Conservation (phyloP, 92 coral and sea anemone genomes). For the Zoanthus sansibaricus region DNA sequence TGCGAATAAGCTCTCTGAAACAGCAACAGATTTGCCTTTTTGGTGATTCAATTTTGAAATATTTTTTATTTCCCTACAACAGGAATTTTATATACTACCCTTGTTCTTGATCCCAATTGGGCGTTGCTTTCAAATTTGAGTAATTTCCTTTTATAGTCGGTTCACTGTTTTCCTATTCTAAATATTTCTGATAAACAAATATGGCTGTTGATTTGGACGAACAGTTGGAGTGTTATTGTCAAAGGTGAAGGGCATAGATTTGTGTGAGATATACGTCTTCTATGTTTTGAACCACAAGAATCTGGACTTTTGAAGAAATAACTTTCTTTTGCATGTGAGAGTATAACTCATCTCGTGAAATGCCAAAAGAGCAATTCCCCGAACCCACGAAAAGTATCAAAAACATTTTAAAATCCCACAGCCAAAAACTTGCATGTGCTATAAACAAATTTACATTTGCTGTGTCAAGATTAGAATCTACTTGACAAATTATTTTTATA, state of each 20-base stretch:
- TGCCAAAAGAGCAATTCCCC: not conserved
- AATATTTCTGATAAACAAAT: not conserved
- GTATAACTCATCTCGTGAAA: not conserved
- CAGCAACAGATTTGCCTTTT: too few relatives aligned
- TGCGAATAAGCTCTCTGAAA: too few relatives aligned
- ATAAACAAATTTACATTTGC: not conserved
- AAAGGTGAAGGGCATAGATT: not conserved
- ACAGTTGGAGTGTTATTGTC: not conserved
- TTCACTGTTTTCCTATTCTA: not conserved
- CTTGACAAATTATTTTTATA: constrained; percentile 37
- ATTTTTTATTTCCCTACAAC: too few relatives aligned
- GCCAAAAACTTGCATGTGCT: not conserved
- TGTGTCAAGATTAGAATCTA: constrained; percentile 30
- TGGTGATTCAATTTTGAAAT: too few relatives aligned
- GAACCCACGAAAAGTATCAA: not conserved
- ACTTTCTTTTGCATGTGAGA: not conserved
- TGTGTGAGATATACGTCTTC: not conserved
- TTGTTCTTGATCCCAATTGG: not conserved
- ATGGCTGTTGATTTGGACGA: not conserved
- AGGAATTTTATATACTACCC: not conserved
- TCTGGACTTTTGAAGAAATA: not conserved
- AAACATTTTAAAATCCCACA: not conserved
- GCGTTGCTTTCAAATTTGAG: not conserved
- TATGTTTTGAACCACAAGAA: not conserved
- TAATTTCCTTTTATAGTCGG: not conserved